Base-by-base conservation (phyloP, 2,888 invertebrate genomes). In the Acronicta aceris region DNA sequence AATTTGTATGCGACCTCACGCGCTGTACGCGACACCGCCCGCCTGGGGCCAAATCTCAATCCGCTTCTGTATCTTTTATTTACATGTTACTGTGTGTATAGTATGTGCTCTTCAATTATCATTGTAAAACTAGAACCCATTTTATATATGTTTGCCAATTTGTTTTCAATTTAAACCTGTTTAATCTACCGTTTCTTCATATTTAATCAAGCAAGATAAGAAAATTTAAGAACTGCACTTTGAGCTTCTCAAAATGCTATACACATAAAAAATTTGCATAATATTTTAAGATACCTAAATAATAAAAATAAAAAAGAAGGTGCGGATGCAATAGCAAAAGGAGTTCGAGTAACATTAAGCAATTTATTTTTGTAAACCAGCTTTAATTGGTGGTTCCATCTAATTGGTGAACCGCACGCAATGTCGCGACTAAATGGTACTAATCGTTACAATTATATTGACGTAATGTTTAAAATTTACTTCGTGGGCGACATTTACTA, bases 1-100 rank as follows among this genome's bases (percentile, higher is more conserved):
- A 85, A 87, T 89, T 85, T 82, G 86, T 89, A 90, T 90, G 91
- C 90, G 85, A 76, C 83, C 84, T 88, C 89, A 90, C 86, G 87
- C 76, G 65, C 59, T 59, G 59, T 60, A 64, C 77, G 64, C 79
- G 71, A 72, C 78, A 65, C 71, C 54, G 63, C 59, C n/a, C 38
- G 38, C 38, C n/a, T 53, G 72, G 74, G 81, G 74, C 81, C 74
- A 77, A 77, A 76, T 82, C 79, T 78, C 68, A 47, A 21, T 61
- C 48, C 41, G 63, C 59, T 66, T 60, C 59, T 71, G 69, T 71
- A 53, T 65, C 53, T 58, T 73, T 60, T 71, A 77, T 79, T 79
- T 78, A 71, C 71, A 77, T 71, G 60, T 70, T 51, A 53, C 49
- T 69, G 21, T 61, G 8, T 62, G 40, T 21, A 43, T 40, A 36